Conservation (phyloP, 2,113 vertebrate species). For the Crotalus viridis region DNA sequence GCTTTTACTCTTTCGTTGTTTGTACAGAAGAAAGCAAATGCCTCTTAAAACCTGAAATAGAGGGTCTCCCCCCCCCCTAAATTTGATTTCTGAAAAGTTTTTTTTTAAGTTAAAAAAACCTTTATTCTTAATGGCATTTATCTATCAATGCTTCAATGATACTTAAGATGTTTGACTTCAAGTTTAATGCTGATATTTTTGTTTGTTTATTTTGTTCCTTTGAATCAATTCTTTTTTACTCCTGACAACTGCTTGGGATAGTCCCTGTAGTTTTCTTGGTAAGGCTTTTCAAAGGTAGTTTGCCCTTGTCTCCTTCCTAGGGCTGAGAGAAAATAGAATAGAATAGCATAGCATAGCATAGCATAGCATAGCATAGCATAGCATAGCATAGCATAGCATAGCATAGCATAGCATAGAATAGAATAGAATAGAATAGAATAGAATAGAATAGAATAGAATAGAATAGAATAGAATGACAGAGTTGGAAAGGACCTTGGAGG, state of each 20-base stretch:
- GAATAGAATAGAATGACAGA: no score
- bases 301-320: not conserved
- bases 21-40: not conserved
- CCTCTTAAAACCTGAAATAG: not conserved
- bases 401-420: no score
- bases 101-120: not conserved
- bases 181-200: not conserved
- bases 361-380: no score
- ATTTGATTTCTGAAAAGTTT: not conserved
- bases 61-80: fast-evolving
- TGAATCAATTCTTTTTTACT: not conserved
- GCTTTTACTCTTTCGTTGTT: not conserved
- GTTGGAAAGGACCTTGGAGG: not conserved
- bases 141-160: not conserved
- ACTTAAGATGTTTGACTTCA: not conserved
- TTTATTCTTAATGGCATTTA: not conserved
- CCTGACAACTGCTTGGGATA: not conserved
- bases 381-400: no score
- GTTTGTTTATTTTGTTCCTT: not conserved
- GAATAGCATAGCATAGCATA: no score
- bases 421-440: no score
- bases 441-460: no score
- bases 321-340: not conserved
- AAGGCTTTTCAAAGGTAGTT: not conserved
- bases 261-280: not conserved